These are phyloP conservation scores for Scaptomyza parva DNA, from an alignment of 2,888 invertebrate species.

Conservation along the genomic window DNA sequence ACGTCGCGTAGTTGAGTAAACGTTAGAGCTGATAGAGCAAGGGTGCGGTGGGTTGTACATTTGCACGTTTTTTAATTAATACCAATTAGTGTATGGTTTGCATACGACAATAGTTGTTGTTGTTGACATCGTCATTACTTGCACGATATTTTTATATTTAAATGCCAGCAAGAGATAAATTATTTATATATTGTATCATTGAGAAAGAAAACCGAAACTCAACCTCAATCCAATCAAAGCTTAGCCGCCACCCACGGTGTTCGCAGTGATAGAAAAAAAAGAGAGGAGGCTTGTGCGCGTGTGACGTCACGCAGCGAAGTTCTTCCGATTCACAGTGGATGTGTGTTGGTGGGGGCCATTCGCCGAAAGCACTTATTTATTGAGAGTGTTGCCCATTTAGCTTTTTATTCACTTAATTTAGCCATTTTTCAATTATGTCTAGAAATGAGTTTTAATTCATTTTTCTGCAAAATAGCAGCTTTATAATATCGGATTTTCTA, in stretches of 20 bases:
- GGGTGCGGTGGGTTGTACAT: neutral
- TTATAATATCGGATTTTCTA: neutral
- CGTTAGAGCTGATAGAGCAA: neutral
- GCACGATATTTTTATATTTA: conserved; percentile 62
- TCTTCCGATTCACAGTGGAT: neutral
- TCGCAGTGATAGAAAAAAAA: conserved; percentile 6
- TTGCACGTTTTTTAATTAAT: conserved; percentile 62
- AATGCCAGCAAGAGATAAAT: conserved; percentile 21
- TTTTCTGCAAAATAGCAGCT: neutral
- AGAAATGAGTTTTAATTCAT: neutral
- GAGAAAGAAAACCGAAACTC: conserved; percentile 5
- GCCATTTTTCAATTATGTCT: neutral
- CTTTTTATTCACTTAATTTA: neutral
- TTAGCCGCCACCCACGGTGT: conserved; percentile 1
- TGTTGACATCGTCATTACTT: conserved; percentile 35
- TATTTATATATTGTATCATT: neutral
- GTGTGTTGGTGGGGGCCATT: neutral
- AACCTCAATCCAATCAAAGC: conserved; percentile 11
- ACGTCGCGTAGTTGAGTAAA: neutral
- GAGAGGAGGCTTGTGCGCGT: conserved; percentile 44
- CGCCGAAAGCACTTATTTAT: conserved; percentile 2
- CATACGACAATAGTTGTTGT: conserved; percentile 23
- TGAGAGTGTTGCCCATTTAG: neutral
- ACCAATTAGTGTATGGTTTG: conserved; percentile 58
- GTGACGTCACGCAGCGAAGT: conserved; percentile 62